Evolutionary conservation across 2,797 vertebrate species (phyloP).

Genomic region (Sus cebifrons): DNA sequence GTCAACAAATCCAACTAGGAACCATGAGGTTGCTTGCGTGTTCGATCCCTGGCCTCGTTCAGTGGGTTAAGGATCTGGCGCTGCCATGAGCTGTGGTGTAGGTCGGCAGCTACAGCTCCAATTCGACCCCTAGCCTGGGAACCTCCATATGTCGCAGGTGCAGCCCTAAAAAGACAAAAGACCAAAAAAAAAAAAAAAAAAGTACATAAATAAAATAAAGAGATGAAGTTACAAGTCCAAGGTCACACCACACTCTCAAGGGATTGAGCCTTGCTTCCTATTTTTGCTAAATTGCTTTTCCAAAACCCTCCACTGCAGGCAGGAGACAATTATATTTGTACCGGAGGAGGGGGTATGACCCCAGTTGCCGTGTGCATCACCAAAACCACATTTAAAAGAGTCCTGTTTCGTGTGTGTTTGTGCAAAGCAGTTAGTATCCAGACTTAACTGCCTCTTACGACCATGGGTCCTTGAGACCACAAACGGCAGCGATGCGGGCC

Average conservation of each 20-base stretch:
- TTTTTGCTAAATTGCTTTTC: background rate
- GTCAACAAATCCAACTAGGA: no score
- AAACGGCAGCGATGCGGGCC: background rate
- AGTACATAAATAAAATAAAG: background rate
- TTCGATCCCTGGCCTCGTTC: no score
- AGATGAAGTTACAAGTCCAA: background rate
- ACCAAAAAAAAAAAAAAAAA: no score
- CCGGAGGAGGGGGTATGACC: background rate
- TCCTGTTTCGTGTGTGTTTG: background rate
- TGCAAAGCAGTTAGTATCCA: background rate
- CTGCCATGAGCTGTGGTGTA: no score
- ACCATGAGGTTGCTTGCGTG: no score
- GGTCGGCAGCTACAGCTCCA: no score
- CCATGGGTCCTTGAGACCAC: background rate
- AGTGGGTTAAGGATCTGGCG: no score
- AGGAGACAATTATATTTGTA: background rate
- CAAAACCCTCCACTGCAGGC: background rate
- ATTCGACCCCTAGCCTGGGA: no score
- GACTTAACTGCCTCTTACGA: background rate
- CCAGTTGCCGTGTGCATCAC: background rate
- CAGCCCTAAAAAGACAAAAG: no score
- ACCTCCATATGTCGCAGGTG: no score
- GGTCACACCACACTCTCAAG: background rate
- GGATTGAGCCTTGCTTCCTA: background rate
- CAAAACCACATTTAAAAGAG: background rate